Conservation (phyloP, 2,797 vertebrate species). For the Bufotes viridis region DNA sequence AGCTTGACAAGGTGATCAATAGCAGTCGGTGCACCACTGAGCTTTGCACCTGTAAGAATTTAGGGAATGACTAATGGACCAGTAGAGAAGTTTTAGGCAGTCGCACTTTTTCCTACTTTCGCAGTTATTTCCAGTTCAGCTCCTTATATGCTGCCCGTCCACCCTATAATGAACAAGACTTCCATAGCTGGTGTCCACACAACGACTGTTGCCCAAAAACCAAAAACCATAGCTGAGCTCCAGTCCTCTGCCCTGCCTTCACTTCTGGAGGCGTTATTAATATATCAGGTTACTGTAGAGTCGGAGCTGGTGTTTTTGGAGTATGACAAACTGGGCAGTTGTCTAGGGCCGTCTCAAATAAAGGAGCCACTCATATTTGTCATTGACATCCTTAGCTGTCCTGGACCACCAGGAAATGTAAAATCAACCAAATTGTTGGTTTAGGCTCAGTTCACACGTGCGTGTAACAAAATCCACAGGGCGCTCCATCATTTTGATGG, state of each 20-base stretch:
- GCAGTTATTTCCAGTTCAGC: neutral
- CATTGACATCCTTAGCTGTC: too few species aligned
- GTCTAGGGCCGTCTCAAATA: too few species aligned
- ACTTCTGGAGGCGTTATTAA: neutral
- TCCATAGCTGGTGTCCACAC: neutral
- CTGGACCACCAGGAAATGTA: too few species aligned
- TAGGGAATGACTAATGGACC: conserved; percentile 6
- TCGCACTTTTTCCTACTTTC: conserved; percentile 1
- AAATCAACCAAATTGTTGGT: too few species aligned
- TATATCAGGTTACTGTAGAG: too few species aligned
- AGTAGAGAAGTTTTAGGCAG: neutral
- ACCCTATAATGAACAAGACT: neutral
- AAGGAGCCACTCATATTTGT: too few species aligned
- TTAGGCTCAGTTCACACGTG: too few species aligned
- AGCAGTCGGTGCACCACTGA: conserved; percentile 2
- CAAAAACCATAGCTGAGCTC: neutral
- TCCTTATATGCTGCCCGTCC: neutral
- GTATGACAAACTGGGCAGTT: too few species aligned
- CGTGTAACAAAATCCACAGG: too few species aligned
- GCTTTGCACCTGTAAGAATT: conserved; percentile 6
- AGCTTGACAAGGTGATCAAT: conserved; percentile 29
- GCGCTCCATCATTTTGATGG: too few species aligned
- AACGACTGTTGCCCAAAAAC: neutral
- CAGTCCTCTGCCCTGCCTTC: neutral
- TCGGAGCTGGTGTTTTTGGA: too few species aligned